Base-by-base conservation (phyloP, 2,113 vertebrate species). In the Cryptomyrus ogoouensis region DNA sequence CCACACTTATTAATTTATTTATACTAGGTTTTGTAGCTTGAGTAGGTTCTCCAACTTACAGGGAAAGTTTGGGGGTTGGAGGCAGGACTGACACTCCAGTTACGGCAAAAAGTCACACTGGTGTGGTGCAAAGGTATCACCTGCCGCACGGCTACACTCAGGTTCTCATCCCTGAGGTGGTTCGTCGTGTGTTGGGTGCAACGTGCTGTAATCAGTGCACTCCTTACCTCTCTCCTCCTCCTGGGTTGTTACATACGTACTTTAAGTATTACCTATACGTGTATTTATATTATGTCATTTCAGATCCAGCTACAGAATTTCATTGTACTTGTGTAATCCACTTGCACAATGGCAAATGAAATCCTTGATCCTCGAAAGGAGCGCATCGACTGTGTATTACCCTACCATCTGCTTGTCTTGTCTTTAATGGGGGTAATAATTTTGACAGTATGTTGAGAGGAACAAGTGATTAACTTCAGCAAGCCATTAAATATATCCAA, bases 401-500 rank as follows among this genome's bases (percentile, higher is more conserved):
- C 24, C 47, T 15, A 10, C 83, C 44, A 86, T n/a, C 83, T 49
- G 24, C 10, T 42, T 50, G 24, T n/a, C 8, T 15, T 27, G 84
- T 52, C 47, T 50, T 53, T 56, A 53, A 47, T 39, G 31, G 19
- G 85, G 85, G 47, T 39, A 87, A 87, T 87, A 31, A 87, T 87
- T 53, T 35, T 87, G 50, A 35, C 85, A 87, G 27, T 27, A 87
- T 47, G 49, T 87, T 53, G 49, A 53, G n/a, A 53, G 49, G 42
- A 88, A 66, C n/a, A 35, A 88, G 87, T 62, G 87, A 87, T 53
- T 87, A 62, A 58, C 74, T 84, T 5, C 50, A 83, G 35, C 39
- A 56, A 84, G 27, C 80, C 52, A 62, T 50, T 84, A 89, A 58
- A 89, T 46, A 85, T 84, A 89, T 47, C 39, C 46, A 47, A 66